Evolutionary conservation across 2,797 vertebrate genomes (phyloP).

Genomic region (Ambastaia sidthimunki): DNA sequence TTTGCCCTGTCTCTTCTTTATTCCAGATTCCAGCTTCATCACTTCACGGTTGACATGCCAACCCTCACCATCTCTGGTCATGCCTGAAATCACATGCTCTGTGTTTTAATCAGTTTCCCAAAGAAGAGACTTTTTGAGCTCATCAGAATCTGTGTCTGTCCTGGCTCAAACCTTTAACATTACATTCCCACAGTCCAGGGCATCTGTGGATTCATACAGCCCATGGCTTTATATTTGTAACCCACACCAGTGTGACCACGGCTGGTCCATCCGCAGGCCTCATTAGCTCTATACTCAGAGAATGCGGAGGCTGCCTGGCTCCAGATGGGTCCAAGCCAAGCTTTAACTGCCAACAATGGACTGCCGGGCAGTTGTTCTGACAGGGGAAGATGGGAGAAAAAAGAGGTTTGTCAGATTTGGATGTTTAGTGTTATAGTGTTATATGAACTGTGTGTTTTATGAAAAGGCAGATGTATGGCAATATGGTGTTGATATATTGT

Average conservation of each 20-base stretch:
- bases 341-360: slow-evolving; percentile 80
- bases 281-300: slow-evolving; percentile 78
- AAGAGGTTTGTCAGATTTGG: slow-evolving; percentile 63
- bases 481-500: slow-evolving; percentile 29
- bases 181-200: slow-evolving; percentile 80
- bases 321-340: slow-evolving; percentile 80
- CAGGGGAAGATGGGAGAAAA: slow-evolving; percentile 71
- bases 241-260: slow-evolving; percentile 81
- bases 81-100: slow-evolving; percentile 24
- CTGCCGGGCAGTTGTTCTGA: slow-evolving; percentile 82
- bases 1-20: slow-evolving; percentile 37
- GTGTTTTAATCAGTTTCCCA: slow-evolving; percentile 44
- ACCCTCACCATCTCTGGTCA: slow-evolving; percentile 33
- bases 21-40: slow-evolving; percentile 49
- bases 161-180: slow-evolving; percentile 55
- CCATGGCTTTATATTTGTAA: slow-evolving; percentile 86
- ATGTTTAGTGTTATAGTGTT: slow-evolving; percentile 68
- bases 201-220: slow-evolving; percentile 78
- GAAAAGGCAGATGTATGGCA: slow-evolving; percentile 16
- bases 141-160: slow-evolving; percentile 68
- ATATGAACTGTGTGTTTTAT: slow-evolving; percentile 36
- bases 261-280: slow-evolving; percentile 78
- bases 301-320: slow-evolving; percentile 83
- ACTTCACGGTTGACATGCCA: slow-evolving; percentile 44
- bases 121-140: slow-evolving; percentile 57